Evolutionary conservation across 2,888 invertebrate species (phyloP).

Genomic region (Eristalinus sepulchralis): DNA sequence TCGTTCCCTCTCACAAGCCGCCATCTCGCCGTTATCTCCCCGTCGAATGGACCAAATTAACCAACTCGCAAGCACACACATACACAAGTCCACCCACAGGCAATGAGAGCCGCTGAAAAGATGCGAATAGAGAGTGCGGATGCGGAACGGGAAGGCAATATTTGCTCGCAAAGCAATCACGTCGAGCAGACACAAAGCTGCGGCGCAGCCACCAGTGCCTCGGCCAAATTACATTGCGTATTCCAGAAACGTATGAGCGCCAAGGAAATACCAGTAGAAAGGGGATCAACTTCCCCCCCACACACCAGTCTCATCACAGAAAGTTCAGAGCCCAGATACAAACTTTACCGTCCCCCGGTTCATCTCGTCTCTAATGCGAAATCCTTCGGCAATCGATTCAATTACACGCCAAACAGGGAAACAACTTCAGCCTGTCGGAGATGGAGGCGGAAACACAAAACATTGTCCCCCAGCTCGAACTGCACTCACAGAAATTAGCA

Average conservation of each 20-base stretch:
- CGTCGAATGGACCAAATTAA: constrained; percentile 53
- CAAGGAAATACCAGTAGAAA: background rate
- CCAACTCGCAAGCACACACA: constrained; percentile 56
- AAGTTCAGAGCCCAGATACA: constrained; percentile 35
- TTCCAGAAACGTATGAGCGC: constrained; percentile 48
- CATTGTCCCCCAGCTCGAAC: background rate
- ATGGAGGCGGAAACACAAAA: background rate
- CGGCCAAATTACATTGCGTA: constrained; percentile 68
- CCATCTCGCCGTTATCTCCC: background rate
- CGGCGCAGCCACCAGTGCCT: constrained; percentile 41
- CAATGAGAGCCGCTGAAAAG: background rate
- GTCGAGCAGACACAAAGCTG: constrained; percentile 63
- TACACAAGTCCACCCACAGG: background rate
- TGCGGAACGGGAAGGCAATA: constrained; percentile 51
- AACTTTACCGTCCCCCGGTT: background rate
- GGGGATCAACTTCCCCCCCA: background rate
- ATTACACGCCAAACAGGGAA: constrained; percentile 23
- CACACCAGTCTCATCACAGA: constrained; percentile 1
- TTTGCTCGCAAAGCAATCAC: constrained; percentile 68
- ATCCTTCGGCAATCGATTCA: constrained; percentile 50
- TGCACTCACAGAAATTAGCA: constrained; percentile 43
- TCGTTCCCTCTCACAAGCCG: background rate
- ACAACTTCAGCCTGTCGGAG: background rate
- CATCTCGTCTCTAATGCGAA: background rate
- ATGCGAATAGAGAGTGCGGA: constrained; percentile 30